Conservation (phyloP, 2,888 invertebrate genomes). For the Drosophila recens region DNA sequence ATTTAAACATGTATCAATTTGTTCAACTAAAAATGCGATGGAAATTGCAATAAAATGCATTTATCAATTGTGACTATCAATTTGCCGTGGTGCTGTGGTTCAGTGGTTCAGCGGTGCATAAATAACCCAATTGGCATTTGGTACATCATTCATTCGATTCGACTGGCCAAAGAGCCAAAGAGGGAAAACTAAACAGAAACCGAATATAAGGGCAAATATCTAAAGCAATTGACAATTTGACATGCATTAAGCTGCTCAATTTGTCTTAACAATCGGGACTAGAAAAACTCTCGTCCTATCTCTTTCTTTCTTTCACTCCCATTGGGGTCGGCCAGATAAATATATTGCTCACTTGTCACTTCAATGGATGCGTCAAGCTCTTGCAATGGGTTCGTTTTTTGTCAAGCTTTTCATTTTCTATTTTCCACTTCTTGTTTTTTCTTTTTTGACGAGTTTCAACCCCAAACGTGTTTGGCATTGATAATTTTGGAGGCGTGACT, state of each 20-base stretch:
- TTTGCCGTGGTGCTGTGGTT: slow-evolving; percentile 14
- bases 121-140: slow-evolving; percentile 24
- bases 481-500: slow-evolving; percentile 58
- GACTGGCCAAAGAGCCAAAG: slow-evolving; percentile 20
- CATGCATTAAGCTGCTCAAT: slow-evolving; percentile 74
- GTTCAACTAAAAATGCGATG: not conserved
- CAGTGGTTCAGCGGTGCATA: slow-evolving; percentile 17
- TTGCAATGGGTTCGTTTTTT: slow-evolving; percentile 24
- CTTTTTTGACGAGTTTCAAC: slow-evolving; percentile 40
- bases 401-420: slow-evolving; percentile 9
- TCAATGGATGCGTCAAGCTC: slow-evolving; percentile 58
- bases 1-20: not conserved
- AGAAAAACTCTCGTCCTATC: not conserved
- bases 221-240: slow-evolving; percentile 70
- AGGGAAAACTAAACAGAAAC: slow-evolving; percentile 26
- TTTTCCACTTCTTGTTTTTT: not conserved
- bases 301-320: not conserved
- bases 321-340: slow-evolving; percentile 56
- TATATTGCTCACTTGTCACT: slow-evolving; percentile 80
- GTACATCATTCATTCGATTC: slow-evolving; percentile 62
- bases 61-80: slow-evolving; percentile 23
- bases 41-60: slow-evolving; percentile 1
- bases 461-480: slow-evolving; percentile 78
- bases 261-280: slow-evolving; percentile 65
- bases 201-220: slow-evolving; percentile 21